These are phyloP conservation scores for Pedionomus torquatus DNA, from an alignment of 2,113 vertebrate species.

Conservation along the genomic window DNA sequence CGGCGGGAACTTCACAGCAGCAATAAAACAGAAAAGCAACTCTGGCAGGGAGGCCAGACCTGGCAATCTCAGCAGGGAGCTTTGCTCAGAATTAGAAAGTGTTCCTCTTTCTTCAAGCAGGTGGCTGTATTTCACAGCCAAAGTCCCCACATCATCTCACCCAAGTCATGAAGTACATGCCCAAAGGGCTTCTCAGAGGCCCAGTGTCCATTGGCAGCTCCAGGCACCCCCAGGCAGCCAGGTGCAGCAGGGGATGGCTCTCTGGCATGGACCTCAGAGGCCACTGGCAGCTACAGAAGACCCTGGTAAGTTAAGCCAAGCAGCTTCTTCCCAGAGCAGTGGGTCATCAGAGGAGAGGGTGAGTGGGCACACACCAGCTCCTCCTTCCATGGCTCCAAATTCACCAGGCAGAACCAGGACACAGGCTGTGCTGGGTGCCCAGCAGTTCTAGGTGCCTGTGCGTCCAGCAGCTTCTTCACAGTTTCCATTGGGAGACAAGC, in stretches of 20 bases:
- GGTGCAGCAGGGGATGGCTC: not conserved
- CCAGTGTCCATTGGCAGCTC: not conserved
- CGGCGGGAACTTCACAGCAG: not conserved
- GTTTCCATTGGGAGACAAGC: slow-evolving; percentile 59
- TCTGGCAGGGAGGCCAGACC: not conserved
- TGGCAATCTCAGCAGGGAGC: not conserved
- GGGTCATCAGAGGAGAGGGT: not conserved
- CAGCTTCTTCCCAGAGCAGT: not conserved
- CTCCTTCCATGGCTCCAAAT: not conserved
- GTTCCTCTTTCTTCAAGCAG: not conserved
- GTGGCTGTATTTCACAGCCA: not conserved
- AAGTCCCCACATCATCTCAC: not conserved
- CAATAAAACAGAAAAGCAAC: not conserved
- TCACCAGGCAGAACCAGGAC: not conserved
- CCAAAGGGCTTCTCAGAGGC: not conserved
- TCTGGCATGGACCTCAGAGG: not conserved
- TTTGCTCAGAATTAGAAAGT: not conserved
- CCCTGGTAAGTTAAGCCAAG: not conserved
- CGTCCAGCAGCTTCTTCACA: slow-evolving; percentile 31
- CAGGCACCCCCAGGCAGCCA: not conserved
- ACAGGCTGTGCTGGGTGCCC: not conserved
- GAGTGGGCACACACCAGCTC: not conserved
- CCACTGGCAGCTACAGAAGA: not conserved
- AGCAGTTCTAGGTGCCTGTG: not conserved
- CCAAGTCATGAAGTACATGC: not conserved